Conservation (phyloP, 2,113 vertebrate genomes). For the Sula dactylatra region DNA sequence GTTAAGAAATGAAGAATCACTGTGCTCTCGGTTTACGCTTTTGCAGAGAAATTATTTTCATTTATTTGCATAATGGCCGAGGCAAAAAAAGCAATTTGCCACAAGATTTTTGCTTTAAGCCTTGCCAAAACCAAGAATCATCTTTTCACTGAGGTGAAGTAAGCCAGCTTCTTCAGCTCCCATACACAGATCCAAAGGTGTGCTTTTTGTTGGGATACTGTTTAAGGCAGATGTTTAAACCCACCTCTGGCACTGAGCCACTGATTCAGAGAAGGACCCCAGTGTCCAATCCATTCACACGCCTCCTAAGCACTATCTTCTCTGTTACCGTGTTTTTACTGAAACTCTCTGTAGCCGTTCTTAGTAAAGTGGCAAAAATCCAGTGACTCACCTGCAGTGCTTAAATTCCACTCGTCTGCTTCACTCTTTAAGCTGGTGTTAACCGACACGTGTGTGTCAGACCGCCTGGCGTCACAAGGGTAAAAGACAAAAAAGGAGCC, state of each 20-base stretch:
- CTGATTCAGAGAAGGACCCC: accelerated
- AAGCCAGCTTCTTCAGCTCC: background rate
- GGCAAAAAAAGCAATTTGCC: background rate
- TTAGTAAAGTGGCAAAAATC: background rate
- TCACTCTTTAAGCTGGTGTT: background rate
- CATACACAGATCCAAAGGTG: accelerated
- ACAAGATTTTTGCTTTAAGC: background rate
- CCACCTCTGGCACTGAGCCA: background rate
- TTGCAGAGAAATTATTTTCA: background rate
- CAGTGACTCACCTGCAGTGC: background rate
- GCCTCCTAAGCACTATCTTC: background rate
- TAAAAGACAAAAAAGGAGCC: background rate
- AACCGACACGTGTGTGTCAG: background rate
- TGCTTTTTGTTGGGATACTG: background rate
- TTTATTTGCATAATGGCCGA: background rate
- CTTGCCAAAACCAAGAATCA: background rate
- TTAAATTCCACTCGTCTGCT: background rate
- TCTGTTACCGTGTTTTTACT: accelerated
- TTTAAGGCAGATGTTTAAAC: background rate
- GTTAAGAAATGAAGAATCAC: background rate
- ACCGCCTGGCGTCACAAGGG: background rate
- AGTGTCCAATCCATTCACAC: accelerated
- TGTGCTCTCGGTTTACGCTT: background rate
- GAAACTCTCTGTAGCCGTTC: background rate
- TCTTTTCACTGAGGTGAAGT: accelerated